Evolutionary conservation across 2,888 invertebrate species (phyloP), one percentile per base, ranked within the genome.

Genomic region (Mystacides longicornis): DNA sequence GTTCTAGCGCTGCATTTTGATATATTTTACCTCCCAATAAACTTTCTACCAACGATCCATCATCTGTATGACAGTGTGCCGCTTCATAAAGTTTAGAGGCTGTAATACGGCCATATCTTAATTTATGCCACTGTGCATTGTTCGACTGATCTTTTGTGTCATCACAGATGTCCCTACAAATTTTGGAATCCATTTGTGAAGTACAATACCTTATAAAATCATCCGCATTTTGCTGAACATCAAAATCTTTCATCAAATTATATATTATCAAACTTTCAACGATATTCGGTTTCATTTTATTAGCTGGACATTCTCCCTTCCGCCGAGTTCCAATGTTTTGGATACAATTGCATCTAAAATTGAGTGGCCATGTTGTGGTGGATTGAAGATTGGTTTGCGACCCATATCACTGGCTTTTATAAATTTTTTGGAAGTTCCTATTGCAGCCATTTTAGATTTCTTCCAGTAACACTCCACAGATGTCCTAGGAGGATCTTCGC

Each of bases 61-160:
- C 47, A 16, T 7, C 11, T 47, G 47, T 47, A 18, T 47, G 47
- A 21, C 47, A 47, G 19, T 21, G 18, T 16, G 47, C 47, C 11
- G 20, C 47, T 20, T 47, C 47, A 47, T 47, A 47, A 3, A 47
- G 7, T 47, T 47, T 47, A n/a, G 47, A 47, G 19, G 47, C 47
- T 21, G 47, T 47, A 20, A 47, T 47, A 18, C 47, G 47, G 7
- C 47, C 47, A 47, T 19, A 47, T 3, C 47, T 11, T 21, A 47
- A 18, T 18, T 47, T 21, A 21, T 47, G 47, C 47, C 47, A 47
- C 21, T 16, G 22, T 16, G 21, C 22, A 21, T 18, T 16, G n/a
- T 47, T 21, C 7, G 19, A 3, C n/a, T 47, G 47, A 3, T 47
- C 22, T 19, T 16, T 11, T 11, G 43, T 43, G 43, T 27, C 27